Percentiles rank a stretch among this genome's conserved stretches.
Conservation (phyloP, 2,797 vertebrate species). For the Decapterus maruadsi region DNA sequence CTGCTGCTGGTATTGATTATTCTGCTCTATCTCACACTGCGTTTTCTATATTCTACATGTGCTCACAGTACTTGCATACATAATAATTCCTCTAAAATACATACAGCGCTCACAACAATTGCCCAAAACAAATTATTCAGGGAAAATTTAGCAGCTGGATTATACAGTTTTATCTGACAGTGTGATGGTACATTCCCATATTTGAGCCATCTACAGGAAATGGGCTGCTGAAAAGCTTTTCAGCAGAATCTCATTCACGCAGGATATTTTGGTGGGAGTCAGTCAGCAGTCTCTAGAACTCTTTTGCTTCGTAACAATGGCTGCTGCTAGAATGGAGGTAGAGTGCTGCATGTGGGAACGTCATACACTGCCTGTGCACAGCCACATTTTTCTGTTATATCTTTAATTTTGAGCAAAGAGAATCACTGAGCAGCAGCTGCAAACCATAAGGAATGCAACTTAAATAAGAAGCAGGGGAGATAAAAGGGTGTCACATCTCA, state of each 20-base stretch:
- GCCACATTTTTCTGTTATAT: background rate
- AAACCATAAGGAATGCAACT: slow-evolving; percentile 9
- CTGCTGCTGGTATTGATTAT: slow-evolving; percentile 14
- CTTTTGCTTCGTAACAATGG: slow-evolving; percentile 2
- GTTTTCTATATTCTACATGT: slow-evolving; percentile 4
- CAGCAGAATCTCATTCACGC: background rate
- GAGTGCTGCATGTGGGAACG: background rate
- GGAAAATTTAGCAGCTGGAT: slow-evolving; percentile 9
- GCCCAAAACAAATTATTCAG: slow-evolving; percentile 14
- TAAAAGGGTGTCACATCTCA: slow-evolving; percentile 45
- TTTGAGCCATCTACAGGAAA: background rate
- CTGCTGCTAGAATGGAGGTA: background rate
- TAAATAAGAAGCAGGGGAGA: slow-evolving; percentile 36
- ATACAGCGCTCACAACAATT: slow-evolving; percentile 20
- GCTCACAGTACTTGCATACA: slow-evolving; percentile 2
- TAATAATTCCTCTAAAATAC: slow-evolving; percentile 9
- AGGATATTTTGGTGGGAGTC: background rate
- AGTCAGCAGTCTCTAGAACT: background rate
- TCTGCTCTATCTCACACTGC: background rate
- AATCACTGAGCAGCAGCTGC: slow-evolving; percentile 26
- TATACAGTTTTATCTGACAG: background rate
- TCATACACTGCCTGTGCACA: background rate
- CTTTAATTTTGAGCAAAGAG: slow-evolving; percentile 38
- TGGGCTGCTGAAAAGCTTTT: background rate
- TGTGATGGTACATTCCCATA: background rate